Base-by-base conservation (phyloP, 2,888 invertebrate species). In the Camptogramma bilineatum region DNA sequence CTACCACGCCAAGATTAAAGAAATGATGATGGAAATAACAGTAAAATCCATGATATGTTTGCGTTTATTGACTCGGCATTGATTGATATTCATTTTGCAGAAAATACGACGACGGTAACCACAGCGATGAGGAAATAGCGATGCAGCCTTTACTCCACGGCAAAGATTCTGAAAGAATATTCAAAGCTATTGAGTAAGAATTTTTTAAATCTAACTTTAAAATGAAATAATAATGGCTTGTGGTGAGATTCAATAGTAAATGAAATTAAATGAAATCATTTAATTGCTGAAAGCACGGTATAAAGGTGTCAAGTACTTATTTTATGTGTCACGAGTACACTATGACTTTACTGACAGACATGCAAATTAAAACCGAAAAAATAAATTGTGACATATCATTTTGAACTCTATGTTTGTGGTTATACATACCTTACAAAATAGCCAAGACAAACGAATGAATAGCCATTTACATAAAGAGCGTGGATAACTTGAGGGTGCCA, bases 41-140 rank as follows among this genome's bases (percentile, higher is more conserved):
- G n/a, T n/a, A n/a, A n/a, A n/a, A n/a, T n/a, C n/a, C n/a, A n/a
- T n/a, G n/a, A n/a, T n/a, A n/a, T n/a, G n/a, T n/a, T n/a, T n/a
- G n/a, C n/a, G n/a, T n/a, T n/a, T n/a, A n/a, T n/a, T n/a, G n/a
- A n/a, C n/a, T n/a, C n/a, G n/a, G 21, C 21, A 28, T 28, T 5
- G 7, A 28, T 8, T 28, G 28, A 28, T 7, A 34, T 34, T 13
- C 1, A 10, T 7, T 44, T 72, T 71, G 16, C 53, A 91, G 91
- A 19, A 91, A 88, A 85, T 81, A 78, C 46, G 89, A 91, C 0
- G 91, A 90, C 9, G 83, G 75, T 0, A 84, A 85, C 75, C 94
- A 91, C 51, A 94, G 94, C 73, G 97, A 97, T 0, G 96, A 95
- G 69, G 96, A 95, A 73, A 97, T 97, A 71, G 97, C 97, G 52